Percentiles rank a stretch among this genome's conserved stretches.
Evolutionary conservation across 2,797 vertebrate species (phyloP).

Genomic region (Danio tinwini): DNA sequence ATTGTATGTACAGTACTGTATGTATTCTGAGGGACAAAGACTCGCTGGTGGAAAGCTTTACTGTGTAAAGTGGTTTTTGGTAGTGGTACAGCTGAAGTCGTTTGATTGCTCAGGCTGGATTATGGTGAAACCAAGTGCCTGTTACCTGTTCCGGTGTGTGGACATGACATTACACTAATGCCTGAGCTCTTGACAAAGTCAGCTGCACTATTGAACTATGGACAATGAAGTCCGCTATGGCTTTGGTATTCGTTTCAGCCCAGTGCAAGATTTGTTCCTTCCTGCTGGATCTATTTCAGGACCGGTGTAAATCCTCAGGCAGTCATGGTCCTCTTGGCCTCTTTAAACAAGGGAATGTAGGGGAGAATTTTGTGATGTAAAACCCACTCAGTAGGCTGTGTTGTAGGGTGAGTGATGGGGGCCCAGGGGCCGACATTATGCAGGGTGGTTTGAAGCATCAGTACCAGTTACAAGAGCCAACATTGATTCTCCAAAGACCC

Average conservation of each 20-base stretch:
- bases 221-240: constrained; percentile 33
- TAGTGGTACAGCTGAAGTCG: constrained; percentile 10
- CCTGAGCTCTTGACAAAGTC: constrained; percentile 37
- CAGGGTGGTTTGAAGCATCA: constrained; percentile 20
- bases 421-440: constrained; percentile 44
- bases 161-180: constrained; percentile 58
- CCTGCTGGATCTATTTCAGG: constrained; percentile 19
- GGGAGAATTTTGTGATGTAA: constrained; percentile 37
- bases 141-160: constrained; percentile 62
- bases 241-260: constrained; percentile 20
- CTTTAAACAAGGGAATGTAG: constrained; percentile 37
- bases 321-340: constrained; percentile 21
- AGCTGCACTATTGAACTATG: constrained; percentile 41
- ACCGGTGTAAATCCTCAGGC: constrained; percentile 13
- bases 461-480: constrained; percentile 43
- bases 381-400: constrained; percentile 17
- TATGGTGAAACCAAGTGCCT: constrained; percentile 56
- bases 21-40: not conserved
- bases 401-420: constrained; percentile 53
- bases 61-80: not conserved
- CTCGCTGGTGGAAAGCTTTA: constrained; percentile 23
- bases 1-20: not conserved
- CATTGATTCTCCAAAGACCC: constrained; percentile 53
- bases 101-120: constrained; percentile 40
- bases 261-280: constrained; percentile 30